phyloP scores from a whole-genome alignment of 2,888 invertebrate species.

The Mythimna vitellina region DNA sequence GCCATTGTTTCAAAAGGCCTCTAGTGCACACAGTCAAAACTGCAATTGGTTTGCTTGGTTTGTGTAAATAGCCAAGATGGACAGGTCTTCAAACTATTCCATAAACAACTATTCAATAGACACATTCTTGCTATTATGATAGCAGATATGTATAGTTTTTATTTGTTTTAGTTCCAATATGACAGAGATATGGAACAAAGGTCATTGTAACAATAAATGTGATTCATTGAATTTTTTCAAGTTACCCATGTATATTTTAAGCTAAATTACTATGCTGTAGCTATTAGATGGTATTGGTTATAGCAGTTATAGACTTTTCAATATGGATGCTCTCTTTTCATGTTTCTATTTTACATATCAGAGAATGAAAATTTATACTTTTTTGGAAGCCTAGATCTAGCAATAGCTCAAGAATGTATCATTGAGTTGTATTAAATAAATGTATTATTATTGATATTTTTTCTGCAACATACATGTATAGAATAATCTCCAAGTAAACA shows the following conservation, averaged over 20 bases:
- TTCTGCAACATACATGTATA: neutral
- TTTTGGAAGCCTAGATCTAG: neutral
- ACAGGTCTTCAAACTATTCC: slow-evolving; percentile 28
- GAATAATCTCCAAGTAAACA: neutral
- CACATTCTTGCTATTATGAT: slow-evolving; percentile 29
- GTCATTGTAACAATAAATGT: slow-evolving; percentile 45
- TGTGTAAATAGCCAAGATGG: slow-evolving; percentile 4
- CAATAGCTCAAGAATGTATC: neutral
- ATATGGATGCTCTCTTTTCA: neutral
- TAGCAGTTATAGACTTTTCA: neutral
- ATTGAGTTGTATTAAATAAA: neutral
- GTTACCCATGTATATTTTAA: slow-evolving; percentile 7
- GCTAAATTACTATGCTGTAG: neutral
- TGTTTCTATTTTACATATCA: neutral
- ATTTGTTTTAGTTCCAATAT: slow-evolving; percentile 54
- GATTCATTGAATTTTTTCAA: slow-evolving; percentile 49
- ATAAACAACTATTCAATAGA: slow-evolving; percentile 54
- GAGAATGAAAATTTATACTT: neutral
- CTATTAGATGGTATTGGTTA: neutral
- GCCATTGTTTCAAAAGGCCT: slow-evolving; percentile 3
- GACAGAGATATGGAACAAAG: slow-evolving; percentile 54
- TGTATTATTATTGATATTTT: neutral
- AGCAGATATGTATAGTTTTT: slow-evolving; percentile 49
- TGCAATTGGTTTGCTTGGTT: slow-evolving; percentile 8
- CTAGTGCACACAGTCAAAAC: slow-evolving; percentile 2